Evolutionary conservation across 2,113 vertebrate species (phyloP).

Genomic region (Gadus chalcogrammus): DNA sequence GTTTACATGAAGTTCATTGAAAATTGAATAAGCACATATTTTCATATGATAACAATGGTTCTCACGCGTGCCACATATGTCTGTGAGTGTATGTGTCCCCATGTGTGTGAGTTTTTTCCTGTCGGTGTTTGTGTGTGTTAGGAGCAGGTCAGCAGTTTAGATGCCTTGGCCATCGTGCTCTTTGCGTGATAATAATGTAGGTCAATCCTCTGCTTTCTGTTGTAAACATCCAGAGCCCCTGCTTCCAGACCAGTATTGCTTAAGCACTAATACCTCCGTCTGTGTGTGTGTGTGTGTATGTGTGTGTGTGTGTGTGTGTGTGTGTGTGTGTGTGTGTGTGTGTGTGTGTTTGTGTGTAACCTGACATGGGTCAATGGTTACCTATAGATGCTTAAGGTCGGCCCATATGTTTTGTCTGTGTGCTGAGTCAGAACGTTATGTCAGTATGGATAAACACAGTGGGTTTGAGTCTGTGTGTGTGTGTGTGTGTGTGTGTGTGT

Average conservation of each 20-base stretch:
- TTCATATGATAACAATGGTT: neutral
- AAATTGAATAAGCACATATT: neutral
- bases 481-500: constrained; percentile 3
- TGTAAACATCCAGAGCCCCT: too few species aligned
- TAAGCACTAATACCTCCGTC: too few species aligned
- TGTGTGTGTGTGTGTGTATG: constrained; percentile 9
- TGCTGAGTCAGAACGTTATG: constrained; percentile 11
- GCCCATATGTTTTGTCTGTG: constrained; percentile 13
- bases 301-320: neutral
- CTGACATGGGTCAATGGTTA: too few species aligned
- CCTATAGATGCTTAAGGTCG: constrained; percentile 2
- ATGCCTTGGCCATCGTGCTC: too few species aligned
- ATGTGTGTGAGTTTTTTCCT: constrained; percentile 3
- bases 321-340: neutral
- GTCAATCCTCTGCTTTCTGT: too few species aligned
- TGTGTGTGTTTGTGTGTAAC: neutral
- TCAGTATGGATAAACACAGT: constrained; percentile 9
- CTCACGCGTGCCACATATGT: neutral
- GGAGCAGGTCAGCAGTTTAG: neutral
- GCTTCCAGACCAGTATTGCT: too few species aligned
- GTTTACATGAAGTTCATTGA: neutral
- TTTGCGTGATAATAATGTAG: too few species aligned
- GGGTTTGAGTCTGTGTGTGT: constrained; percentile 15
- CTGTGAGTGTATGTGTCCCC: neutral
- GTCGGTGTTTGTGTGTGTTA: neutral